phyloP scores from a whole-genome alignment of 2,113 vertebrate species.

The Bungarus multicinctus region DNA sequence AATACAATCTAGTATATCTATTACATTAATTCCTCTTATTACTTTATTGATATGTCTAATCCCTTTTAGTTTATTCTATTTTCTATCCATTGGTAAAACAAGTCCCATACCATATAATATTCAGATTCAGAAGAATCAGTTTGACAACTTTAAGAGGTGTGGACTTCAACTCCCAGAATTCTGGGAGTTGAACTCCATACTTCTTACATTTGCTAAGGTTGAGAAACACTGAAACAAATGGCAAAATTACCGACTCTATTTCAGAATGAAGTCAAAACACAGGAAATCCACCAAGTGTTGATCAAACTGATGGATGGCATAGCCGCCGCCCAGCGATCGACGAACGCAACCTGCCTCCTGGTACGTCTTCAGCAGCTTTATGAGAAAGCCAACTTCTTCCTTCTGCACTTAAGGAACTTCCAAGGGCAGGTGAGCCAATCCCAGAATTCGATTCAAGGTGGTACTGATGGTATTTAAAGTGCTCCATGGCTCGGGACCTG shows the following conservation, averaged over 20 bases:
- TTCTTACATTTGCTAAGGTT: not conserved
- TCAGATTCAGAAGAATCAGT: too few species aligned
- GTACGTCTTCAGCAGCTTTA: conserved; percentile 66
- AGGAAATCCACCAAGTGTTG: conserved; percentile 64
- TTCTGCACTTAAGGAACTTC: conserved; percentile 66
- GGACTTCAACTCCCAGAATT: not conserved
- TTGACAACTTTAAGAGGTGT: not conserved
- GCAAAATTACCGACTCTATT: conserved; percentile 4
- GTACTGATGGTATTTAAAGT: too few species aligned
- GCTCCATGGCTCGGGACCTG: too few species aligned
- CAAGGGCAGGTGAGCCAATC: conserved; percentile 66
- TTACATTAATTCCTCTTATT: too few species aligned
- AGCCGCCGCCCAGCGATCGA: conserved; percentile 36
- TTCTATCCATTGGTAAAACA: too few species aligned
- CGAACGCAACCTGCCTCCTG: conserved; percentile 48
- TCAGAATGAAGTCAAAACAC: conserved; percentile 67
- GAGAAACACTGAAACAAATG: not conserved
- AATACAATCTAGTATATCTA: too few species aligned
- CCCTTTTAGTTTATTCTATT: too few species aligned
- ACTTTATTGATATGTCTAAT: too few species aligned
- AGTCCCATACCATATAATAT: too few species aligned
- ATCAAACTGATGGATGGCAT: conserved; percentile 53
- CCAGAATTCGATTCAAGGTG: too few species aligned
- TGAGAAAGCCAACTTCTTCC: conserved; percentile 55
- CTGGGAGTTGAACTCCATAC: not conserved